Evolutionary conservation across 2,888 invertebrate genomes (phyloP).

Genomic region (Drosophila prostipennis): DNA sequence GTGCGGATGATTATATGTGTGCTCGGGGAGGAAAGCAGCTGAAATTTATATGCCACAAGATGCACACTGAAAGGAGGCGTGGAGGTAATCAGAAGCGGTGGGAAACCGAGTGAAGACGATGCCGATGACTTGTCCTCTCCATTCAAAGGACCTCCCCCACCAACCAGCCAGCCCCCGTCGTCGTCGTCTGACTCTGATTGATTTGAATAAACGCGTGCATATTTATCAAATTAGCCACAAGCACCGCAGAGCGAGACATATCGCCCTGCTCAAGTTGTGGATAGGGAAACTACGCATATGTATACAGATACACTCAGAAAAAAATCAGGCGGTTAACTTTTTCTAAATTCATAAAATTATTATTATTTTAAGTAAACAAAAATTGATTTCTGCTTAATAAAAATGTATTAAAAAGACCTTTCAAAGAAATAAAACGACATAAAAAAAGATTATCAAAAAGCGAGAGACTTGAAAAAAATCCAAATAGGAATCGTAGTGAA

Average conservation of each 20-base stretch:
- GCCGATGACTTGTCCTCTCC: constrained; percentile 35
- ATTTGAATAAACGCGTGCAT: constrained; percentile 79
- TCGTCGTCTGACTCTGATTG: constrained; percentile 73
- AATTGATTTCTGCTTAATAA: too few species aligned
- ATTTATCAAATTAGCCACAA: constrained; percentile 80
- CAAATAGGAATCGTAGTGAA: too few species aligned
- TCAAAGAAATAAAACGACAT: too few species aligned
- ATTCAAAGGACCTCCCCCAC: constrained; percentile 7
- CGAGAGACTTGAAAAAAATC: too few species aligned
- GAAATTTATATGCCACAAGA: constrained; percentile 62
- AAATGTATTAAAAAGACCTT: too few species aligned
- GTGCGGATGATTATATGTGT: constrained; percentile 14
- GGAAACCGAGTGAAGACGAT: constrained; percentile 20
- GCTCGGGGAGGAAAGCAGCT: constrained; percentile 38
- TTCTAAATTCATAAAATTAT: too few species aligned
- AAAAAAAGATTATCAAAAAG: too few species aligned
- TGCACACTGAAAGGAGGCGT: constrained; percentile 37
- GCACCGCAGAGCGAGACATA: constrained; percentile 41
- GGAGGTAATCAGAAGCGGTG: constrained; percentile 20
- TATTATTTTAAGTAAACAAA: too few species aligned
- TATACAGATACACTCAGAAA: neutral
- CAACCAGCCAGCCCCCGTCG: neutral
- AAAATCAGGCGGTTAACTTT: too few species aligned
- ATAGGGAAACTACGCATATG: constrained; percentile 15
- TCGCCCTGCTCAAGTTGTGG: constrained; percentile 23